Conservation (phyloP, 2,113 vertebrate species). For the Poeciliopsis retropinna region DNA sequence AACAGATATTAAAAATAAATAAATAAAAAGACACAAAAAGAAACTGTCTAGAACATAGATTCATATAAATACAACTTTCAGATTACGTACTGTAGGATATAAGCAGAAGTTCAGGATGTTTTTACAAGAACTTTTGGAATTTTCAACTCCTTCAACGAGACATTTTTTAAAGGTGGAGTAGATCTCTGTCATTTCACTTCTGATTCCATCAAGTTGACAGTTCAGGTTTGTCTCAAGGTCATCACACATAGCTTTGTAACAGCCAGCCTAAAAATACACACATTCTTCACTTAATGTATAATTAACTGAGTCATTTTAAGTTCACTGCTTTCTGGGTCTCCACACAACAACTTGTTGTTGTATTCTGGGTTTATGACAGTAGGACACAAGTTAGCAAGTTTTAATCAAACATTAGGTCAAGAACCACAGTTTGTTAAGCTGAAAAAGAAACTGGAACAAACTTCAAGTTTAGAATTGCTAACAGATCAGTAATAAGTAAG, state of each 20-base stretch:
- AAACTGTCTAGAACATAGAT: background rate
- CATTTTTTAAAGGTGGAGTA: background rate
- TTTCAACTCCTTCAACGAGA: slow-evolving; percentile 29
- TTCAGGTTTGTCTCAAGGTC: background rate
- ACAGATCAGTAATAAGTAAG: no score
- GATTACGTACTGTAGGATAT: slow-evolving; percentile 10
- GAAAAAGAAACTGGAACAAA: no score
- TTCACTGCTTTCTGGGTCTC: background rate
- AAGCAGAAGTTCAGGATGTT: background rate
- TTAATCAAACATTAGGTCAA: no score
- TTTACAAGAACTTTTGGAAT: slow-evolving; percentile 11
- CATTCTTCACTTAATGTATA: background rate
- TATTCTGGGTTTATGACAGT: background rate
- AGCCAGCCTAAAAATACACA: slow-evolving; percentile 19
- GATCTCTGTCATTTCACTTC: background rate
- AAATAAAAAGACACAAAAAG: background rate
- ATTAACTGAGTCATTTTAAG: background rate
- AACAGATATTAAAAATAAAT: background rate
- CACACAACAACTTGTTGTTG: background rate
- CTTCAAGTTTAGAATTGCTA: no score
- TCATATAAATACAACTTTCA: background rate
- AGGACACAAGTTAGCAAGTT: no score
- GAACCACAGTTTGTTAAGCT: no score
- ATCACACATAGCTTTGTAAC: background rate
- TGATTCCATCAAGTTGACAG: background rate